Evolutionary conservation across 2,888 invertebrate genomes (phyloP).

Genomic region (Byasa hedistus): DNA sequence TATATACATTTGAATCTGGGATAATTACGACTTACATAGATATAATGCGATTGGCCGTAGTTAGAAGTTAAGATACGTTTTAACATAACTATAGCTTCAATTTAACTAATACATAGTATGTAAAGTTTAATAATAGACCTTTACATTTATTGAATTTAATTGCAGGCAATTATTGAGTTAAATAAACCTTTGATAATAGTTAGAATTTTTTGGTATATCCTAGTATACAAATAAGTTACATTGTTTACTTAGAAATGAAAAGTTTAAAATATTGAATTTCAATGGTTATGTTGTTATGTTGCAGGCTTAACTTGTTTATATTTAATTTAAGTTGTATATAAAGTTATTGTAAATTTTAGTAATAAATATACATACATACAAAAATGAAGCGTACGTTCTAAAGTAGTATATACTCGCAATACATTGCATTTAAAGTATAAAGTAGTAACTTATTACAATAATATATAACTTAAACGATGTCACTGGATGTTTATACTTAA

Average conservation of each 20-base stretch:
- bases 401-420: conserved; percentile 50
- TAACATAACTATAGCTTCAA: conserved; percentile 7
- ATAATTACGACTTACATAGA: conserved; percentile 79
- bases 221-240: too few species aligned
- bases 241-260: too few species aligned
- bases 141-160: neutral
- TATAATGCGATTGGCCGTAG: conserved; percentile 54
- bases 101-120: neutral
- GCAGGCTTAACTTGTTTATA: neutral
- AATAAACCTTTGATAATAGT: neutral
- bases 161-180: neutral
- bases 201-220: too few species aligned
- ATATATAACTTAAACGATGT: neutral
- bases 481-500: neutral
- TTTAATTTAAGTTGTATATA: conserved; percentile 14
- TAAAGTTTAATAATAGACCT: neutral
- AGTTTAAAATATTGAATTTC: too few species aligned
- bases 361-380: conserved; percentile 45
- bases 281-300: neutral
- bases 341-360: neutral
- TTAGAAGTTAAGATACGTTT: conserved; percentile 7
- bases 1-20: conserved; percentile 73
- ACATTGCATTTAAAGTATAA: neutral
- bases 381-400: conserved; percentile 74
- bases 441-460: too few species aligned